These are phyloP conservation scores for Periophthalmus magnuspinnatus DNA, from an alignment of 2,797 vertebrate genomes.

Conservation along the genomic window DNA sequence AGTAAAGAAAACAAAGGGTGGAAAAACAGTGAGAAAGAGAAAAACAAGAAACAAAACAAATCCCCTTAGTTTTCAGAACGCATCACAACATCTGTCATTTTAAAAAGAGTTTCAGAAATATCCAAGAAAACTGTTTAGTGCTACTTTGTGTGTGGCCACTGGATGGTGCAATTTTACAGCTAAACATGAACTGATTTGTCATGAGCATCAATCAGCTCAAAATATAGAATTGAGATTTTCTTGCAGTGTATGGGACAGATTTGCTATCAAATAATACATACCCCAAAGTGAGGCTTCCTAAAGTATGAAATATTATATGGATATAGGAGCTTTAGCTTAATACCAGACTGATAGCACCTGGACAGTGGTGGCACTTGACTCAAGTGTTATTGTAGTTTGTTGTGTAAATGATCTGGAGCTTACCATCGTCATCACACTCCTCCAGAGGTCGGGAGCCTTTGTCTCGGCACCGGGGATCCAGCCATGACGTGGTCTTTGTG, in stretches of 20 bases:
- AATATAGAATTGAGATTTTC: background rate
- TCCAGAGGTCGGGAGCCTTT: constrained; percentile 93
- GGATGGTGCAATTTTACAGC: constrained; percentile 67
- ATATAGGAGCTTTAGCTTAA: no score
- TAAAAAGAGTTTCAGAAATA: constrained; percentile 19
- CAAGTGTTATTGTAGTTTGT: constrained; percentile 11
- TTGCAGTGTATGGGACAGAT: background rate
- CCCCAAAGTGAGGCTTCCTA: background rate
- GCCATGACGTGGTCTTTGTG: constrained; percentile 99
- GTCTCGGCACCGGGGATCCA: constrained; percentile 96
- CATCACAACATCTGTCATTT: background rate
- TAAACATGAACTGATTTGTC: background rate
- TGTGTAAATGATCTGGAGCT: constrained; percentile 56
- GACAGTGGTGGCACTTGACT: constrained; percentile 35
- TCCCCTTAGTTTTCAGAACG: constrained; percentile 55
- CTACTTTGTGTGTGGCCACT: constrained; percentile 53
- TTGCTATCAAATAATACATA: background rate
- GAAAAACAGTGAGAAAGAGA: constrained; percentile 35
- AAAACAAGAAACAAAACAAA: constrained; percentile 44
- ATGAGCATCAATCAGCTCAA: background rate
- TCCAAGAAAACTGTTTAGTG: background rate
- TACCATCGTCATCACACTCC: constrained; percentile 99
- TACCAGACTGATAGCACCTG: constrained; percentile 1
- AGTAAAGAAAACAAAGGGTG: constrained; percentile 44
- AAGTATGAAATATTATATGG: background rate